Evolutionary conservation across 2,113 vertebrate genomes (phyloP), one percentile per base, ranked within the genome.

Genomic region (Xenopus tropicalis): DNA sequence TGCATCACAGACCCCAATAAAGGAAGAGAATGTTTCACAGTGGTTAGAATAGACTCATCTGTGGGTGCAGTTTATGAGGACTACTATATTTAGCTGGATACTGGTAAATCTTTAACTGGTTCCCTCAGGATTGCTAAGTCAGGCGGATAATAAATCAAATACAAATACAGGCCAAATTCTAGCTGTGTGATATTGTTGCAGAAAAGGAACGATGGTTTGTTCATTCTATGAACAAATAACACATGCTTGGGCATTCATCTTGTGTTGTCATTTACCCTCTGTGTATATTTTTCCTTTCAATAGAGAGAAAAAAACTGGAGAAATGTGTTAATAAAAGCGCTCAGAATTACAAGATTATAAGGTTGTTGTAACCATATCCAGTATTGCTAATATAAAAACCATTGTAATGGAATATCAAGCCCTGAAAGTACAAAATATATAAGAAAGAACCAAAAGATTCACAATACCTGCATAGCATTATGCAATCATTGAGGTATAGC

Each of bases 71-170:
- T 62, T 62, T 10, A 42, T 52, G 22, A 25, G 14, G 58, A 57
- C 20, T 71, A 23, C 51, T 64, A 56, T 61, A 72, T 61, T 64
- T 54, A 64, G 43, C 22, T 54, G 48, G 24, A 51, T 46, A 29
- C 48, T 71, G 43, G 46, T 62, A 63, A 51, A 71, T 52, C 25
- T 54, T 63, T 13, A 62, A 42, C 7, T 52, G 44, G 46, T 14
- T 71, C 58, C 46, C 59, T 48, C 16, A 71, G 70, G 70, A 25
- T 16, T 63, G 59, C n/a, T 14, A 16, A 20, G 14, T 17, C 25
- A 56, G 22, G 14, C 6, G 44, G 61, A 72, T 72, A 54, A 72
- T 72, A 72, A 65, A 72, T 72, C 61, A 72, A 54, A 43, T 12
- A 64, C 46, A 72, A 22, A 19, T 51, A 56, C 20, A 56, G 48